Evolutionary conservation across 2,113 vertebrate genomes (phyloP), one percentile per base, ranked within the genome.

Genomic region (Colossoma macropomum): DNA sequence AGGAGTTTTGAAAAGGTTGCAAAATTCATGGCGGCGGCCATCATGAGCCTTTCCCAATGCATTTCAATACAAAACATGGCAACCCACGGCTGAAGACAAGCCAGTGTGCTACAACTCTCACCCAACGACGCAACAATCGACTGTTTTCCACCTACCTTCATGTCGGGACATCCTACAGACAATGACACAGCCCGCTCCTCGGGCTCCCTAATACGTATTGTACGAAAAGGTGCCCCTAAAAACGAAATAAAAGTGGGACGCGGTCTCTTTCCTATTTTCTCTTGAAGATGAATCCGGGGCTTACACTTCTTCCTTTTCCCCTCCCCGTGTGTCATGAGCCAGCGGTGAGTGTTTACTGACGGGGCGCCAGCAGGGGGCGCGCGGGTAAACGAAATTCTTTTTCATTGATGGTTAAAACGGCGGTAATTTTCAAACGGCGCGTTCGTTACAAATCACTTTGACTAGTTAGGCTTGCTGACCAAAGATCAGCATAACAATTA

Each of bases 151-250:
- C 94, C 94, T 93, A 96, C 96, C 96, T 95, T 96, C 96, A 96
- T 96, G 96, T 94, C 96, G 95, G 95, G 95, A 96, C 96, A 96
- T 96, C 95, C 95, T 96, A 94, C 90, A 94, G 91, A 90, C 92
- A 89, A 88, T 83, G 81, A 87, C 90, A 84, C 94, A 92, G 92
- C 91, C 93, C 92, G 89, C 93, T 89, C 93, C 89, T 82, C 85
- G 93, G 94, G 92, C 91, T 93, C 92, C 92, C 90, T 89, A 68
- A 90, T 78, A 87, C 78, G 84, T 77, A 88, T 83, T 83, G 89
- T 89, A 84, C 83, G 88, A 89, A 86, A 86, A 85, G 87, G 88
- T 83, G 85, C 91, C 86, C 91, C 84, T 89, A 88, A 90, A 89
- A 84, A 90, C 77, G 89, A 87, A 84, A 82, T 87, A 86, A 91